A percentile compares a stretch with the other conserved stretches of the same genome.
Conservation (phyloP, 2,888 invertebrate species). For the Ectobius pallidus region DNA sequence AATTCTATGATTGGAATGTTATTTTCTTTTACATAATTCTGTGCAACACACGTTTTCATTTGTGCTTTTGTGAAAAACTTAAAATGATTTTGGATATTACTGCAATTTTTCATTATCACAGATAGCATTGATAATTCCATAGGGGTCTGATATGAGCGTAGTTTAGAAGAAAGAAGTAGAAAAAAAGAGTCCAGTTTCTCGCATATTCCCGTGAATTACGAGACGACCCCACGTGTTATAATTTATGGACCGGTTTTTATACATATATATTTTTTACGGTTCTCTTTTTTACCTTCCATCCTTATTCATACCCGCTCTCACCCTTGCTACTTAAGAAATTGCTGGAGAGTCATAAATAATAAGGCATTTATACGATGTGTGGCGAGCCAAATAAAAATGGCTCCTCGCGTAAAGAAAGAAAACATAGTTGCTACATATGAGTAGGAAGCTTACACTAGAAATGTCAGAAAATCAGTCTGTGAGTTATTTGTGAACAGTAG, state of each 20-base stretch:
- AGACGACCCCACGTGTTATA: slow-evolving; percentile 38
- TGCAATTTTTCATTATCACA: too few species aligned
- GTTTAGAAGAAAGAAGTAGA: slow-evolving; percentile 5
- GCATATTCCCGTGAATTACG: slow-evolving; percentile 39
- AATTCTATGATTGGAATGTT: too few species aligned
- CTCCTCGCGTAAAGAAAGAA: slow-evolving; percentile 15
- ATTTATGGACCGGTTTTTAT: slow-evolving; percentile 39
- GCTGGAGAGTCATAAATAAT: slow-evolving; percentile 39
- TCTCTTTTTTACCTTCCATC: slow-evolving; percentile 22
- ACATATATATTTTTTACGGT: slow-evolving; percentile 12
- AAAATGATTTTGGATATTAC: too few species aligned
- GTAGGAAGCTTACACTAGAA: neutral
- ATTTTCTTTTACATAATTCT: neutral
- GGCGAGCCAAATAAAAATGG: slow-evolving; percentile 33
- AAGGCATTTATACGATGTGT: slow-evolving; percentile 40
- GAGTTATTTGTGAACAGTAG: too few species aligned
- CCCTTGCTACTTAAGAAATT: slow-evolving; percentile 36
- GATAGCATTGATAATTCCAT: neutral
- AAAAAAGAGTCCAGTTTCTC: slow-evolving; percentile 31
- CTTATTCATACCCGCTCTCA: neutral
- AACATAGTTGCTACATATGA: slow-evolving; percentile 5
- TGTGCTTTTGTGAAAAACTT: too few species aligned
- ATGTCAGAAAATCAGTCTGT: too few species aligned
- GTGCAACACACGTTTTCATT: slow-evolving; percentile 5
- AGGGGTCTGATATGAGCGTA: neutral